phyloP scores from a whole-genome alignment of 2,113 vertebrate genomes.

The Upupa epops region DNA sequence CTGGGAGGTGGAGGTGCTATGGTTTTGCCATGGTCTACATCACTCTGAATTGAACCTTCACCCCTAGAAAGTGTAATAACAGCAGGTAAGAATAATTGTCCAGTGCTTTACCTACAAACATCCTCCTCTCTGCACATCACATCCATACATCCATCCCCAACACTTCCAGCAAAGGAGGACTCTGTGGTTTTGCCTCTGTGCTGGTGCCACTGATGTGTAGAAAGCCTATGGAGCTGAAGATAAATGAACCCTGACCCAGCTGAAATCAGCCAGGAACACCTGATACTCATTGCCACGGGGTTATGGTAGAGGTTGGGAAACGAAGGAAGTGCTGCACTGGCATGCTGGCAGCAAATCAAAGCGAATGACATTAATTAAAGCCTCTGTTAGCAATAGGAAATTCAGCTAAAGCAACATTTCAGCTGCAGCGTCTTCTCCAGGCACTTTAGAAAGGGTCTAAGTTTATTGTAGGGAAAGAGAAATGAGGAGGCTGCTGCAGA shows the following conservation, averaged over 20 bases:
- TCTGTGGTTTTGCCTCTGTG: background rate
- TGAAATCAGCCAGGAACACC: slow-evolving; percentile 11
- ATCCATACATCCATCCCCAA: no score
- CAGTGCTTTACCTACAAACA: background rate
- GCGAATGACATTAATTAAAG: slow-evolving; percentile 64
- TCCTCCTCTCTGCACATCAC: background rate
- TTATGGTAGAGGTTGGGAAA: slow-evolving; percentile 32
- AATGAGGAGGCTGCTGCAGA: slow-evolving; percentile 57
- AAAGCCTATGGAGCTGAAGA: background rate
- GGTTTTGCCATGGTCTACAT: background rate
- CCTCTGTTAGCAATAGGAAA: slow-evolving; percentile 59
- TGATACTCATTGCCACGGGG: slow-evolving; percentile 51
- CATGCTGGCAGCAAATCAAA: slow-evolving; percentile 67
- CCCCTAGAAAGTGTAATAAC: background rate
- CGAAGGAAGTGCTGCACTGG: slow-evolving; percentile 34
- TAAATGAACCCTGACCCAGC: background rate
- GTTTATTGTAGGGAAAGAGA: slow-evolving; percentile 57
- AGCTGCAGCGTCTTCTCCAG: background rate
- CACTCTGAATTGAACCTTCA: background rate
- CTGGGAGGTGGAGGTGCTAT: background rate
- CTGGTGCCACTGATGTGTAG: background rate
- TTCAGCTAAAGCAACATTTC: slow-evolving; percentile 62
- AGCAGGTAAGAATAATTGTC: accelerated
- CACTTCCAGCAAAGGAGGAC: background rate
- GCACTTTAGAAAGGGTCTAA: slow-evolving; percentile 44